Evolutionary conservation across 2,888 invertebrate genomes (phyloP).

Genomic region (Eubasilissa splendida): DNA sequence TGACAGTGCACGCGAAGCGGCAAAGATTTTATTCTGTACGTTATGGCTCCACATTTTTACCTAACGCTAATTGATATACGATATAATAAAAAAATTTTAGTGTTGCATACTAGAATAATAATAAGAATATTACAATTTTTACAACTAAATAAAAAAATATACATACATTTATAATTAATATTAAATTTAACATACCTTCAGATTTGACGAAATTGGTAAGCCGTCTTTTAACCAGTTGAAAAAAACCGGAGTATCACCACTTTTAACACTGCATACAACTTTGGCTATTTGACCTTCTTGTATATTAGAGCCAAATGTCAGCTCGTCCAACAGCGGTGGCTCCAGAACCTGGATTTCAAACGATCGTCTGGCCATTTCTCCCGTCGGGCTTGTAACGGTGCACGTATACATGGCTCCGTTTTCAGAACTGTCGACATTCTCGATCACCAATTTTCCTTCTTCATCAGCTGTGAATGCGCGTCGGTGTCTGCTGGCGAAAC

Average conservation of each 20-base stretch:
- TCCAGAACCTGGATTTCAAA: constrained; percentile 81
- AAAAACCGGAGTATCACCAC: constrained; percentile 80
- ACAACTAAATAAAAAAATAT: no score
- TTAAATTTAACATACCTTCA: constrained; percentile 65
- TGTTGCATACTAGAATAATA: no score
- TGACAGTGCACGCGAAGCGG: no score
- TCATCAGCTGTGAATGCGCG: constrained; percentile 63
- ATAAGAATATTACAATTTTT: no score
- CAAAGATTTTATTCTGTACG: no score
- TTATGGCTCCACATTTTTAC: no score
- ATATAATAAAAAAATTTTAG: no score
- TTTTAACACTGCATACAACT: constrained; percentile 85
- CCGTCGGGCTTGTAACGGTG: constrained; percentile 81
- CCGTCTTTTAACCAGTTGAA: constrained; percentile 81
- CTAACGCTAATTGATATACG: no score
- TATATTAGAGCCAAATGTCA: constrained; percentile 84
- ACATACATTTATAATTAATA: no score
- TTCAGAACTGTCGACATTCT: constrained; percentile 75
- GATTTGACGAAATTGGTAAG: constrained; percentile 74
- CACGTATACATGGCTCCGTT: constrained; percentile 87
- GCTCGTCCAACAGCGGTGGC: constrained; percentile 87
- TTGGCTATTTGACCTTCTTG: constrained; percentile 89
- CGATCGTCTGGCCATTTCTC: constrained; percentile 82
- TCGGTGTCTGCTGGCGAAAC: constrained; percentile 23
- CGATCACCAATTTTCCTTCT: constrained; percentile 75